These are phyloP conservation scores for Sarotherodon lohbergeri DNA, from an alignment of 2,113 vertebrate genomes.

Conservation along the genomic window DNA sequence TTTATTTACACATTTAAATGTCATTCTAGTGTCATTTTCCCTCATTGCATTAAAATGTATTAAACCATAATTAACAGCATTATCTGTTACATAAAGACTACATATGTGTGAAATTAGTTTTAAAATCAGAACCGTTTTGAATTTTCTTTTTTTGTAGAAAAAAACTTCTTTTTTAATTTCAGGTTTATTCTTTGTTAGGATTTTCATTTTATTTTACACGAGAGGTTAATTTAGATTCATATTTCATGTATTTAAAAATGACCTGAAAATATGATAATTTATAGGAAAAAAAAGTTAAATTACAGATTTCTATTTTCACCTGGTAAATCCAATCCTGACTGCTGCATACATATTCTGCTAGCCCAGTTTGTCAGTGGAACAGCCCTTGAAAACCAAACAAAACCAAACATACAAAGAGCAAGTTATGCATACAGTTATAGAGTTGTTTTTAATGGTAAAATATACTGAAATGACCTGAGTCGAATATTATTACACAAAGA, in stretches of 20 bases:
- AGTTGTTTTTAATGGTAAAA: background rate
- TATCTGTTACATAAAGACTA: fast-evolving
- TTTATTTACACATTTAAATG: background rate
- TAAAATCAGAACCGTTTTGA: fast-evolving
- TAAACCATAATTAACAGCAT: background rate
- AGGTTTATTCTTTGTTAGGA: background rate
- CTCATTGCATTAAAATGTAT: background rate
- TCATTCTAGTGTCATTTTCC: background rate
- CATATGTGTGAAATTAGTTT: background rate
- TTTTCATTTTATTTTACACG: background rate
- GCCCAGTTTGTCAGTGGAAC: background rate
- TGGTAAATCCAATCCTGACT: fast-evolving
- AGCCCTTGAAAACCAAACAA: background rate
- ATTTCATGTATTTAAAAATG: background rate
- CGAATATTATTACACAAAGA: background rate
- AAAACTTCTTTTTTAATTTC: fast-evolving
- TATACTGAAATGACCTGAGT: background rate
- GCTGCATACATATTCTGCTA: fast-evolving
- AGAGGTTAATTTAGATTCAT: background rate
- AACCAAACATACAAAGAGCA: background rate
- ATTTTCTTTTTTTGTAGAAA: background rate
- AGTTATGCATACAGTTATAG: background rate
- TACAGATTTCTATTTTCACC: background rate
- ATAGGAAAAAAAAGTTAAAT: background rate
- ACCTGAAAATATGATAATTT: background rate